Evolutionary conservation across 2,113 vertebrate species (phyloP).

Genomic region (Silurus glanis): DNA sequence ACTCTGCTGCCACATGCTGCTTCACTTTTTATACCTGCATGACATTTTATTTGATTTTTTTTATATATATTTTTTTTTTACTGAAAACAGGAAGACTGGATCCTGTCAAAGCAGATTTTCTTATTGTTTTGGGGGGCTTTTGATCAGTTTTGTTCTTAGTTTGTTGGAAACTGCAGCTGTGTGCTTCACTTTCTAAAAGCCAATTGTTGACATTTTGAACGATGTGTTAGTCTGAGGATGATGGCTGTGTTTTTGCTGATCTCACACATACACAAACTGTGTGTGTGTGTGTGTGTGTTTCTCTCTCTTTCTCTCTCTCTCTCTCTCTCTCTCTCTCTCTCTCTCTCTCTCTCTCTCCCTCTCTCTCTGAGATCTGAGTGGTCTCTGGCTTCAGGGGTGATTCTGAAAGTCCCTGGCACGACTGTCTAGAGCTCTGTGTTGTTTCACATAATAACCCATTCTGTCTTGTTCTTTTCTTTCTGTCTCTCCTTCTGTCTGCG

Average conservation of each 20-base stretch:
- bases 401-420: conserved; percentile 33
- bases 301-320: too few relatives aligned
- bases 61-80: too few relatives aligned
- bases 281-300: background rate
- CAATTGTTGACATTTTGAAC: background rate
- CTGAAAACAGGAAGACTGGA: background rate
- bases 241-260: conserved; percentile 2
- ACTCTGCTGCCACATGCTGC: background rate
- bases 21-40: background rate
- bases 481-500: conserved; percentile 2
- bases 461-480: conserved; percentile 1
- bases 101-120: background rate
- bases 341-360: too few relatives aligned
- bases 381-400: conserved; percentile 19
- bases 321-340: too few relatives aligned
- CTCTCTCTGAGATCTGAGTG: background rate
- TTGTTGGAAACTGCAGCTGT: background rate
- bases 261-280: background rate
- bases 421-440: conserved; percentile 14
- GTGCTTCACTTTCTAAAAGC: conserved; percentile 8
- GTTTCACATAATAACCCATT: conserved; percentile 6
- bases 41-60: background rate
- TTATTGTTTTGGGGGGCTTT: too few relatives aligned
- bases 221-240: background rate
- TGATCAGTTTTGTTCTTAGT: background rate